Base-by-base conservation (phyloP, 2,113 vertebrate species). In the Dicrurus megarhynchus region DNA sequence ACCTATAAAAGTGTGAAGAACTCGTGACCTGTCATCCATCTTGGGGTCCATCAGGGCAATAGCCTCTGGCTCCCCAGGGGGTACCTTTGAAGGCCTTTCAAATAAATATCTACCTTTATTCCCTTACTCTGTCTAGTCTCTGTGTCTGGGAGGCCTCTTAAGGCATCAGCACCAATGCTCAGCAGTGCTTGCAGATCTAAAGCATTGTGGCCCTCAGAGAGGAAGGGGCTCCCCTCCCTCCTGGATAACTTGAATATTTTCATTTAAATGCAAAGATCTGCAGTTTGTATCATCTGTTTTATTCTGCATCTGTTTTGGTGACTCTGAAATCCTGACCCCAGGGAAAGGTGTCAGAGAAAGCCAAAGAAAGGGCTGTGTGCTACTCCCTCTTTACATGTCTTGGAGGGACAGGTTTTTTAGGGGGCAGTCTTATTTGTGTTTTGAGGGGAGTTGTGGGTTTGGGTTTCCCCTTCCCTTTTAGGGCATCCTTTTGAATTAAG, bases 341-440 rank as follows among this genome's bases (percentile, higher is more conserved):
- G 53, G 21, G 32, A 37, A 56, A 42, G 42, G 21, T 79, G 21
- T 60, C 42, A 59, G 23, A 63, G 52, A 78, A 61, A 53, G 47
- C 22, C 33, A 59, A 64, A 78, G 47, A 39, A 59, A 76, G 24
- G 22, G 11, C 15, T 80, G 4, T 22, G 30, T 63, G n/a, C 32
- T 83, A 5, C 6, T 47, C 11, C 8, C 13, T 42, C 42, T 57
- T 75, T 46, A 12, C 4, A 0, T 26, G 5, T 46, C 76, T 46
- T 32, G 4, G 3, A 19, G 11, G 4, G 2, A 13, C 18, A 3
- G 16, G 30, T 0, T 8, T 28, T 77, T 42, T 16, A 20, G 9
- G 32, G 5, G 7, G 1, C 28, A 46, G 4, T 35, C 90, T 50
- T 42, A 1, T 64, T 11, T 64, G 1, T 0, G 2, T 77, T 71